Evolutionary conservation across 2,797 vertebrate genomes (phyloP).

Genomic region (Danio choprae): DNA sequence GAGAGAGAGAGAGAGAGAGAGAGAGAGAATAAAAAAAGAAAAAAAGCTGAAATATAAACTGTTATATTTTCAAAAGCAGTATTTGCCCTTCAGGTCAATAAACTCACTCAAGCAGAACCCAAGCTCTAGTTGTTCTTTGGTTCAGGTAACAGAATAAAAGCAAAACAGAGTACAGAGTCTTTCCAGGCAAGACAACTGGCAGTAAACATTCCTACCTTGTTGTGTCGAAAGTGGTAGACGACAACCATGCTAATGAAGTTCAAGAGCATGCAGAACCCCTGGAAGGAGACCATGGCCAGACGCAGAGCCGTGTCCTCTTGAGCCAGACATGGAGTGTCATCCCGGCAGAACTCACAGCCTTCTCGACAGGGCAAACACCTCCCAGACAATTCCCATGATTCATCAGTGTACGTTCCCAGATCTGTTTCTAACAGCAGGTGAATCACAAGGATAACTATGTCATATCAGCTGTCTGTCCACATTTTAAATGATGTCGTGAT

Average conservation of each 20-base stretch:
- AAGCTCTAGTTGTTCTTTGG: slow-evolving; percentile 4
- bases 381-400: slow-evolving; percentile 79
- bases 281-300: slow-evolving; percentile 91
- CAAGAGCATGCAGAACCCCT: slow-evolving; percentile 90
- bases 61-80: slow-evolving; percentile 1
- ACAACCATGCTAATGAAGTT: slow-evolving; percentile 85
- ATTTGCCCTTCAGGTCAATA: background rate
- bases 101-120: background rate
- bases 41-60: background rate
- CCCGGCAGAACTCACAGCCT: slow-evolving; percentile 89
- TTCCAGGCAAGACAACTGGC: background rate
- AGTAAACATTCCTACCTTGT: slow-evolving; percentile 83
- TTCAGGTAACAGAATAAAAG: background rate
- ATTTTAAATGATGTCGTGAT: background rate
- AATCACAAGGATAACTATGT: slow-evolving; percentile 1
- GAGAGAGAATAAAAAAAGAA: background rate
- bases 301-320: slow-evolving; percentile 88
- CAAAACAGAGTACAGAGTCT: background rate
- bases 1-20: background rate
- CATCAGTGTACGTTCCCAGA: slow-evolving; percentile 65
- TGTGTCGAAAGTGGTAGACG: slow-evolving; percentile 93
- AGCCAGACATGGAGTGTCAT: slow-evolving; percentile 90
- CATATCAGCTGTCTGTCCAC: background rate
- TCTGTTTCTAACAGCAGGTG: slow-evolving; percentile 79
- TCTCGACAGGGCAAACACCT: slow-evolving; percentile 92